phyloP scores from a whole-genome alignment of 2,113 vertebrate genomes.

The Triplophysa siluroides region DNA sequence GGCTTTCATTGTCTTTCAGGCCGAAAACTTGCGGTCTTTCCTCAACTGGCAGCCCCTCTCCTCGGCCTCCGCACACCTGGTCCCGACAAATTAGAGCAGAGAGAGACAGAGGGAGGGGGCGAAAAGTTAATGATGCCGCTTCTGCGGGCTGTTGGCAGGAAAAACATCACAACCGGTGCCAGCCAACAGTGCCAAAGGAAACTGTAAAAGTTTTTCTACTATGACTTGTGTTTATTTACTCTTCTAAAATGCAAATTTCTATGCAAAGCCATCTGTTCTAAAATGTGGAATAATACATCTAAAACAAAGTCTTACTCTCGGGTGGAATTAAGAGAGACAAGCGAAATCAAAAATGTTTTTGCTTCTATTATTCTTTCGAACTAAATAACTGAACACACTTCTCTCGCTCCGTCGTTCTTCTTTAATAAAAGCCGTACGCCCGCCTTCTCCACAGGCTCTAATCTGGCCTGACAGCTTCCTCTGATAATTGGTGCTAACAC shows the following conservation, averaged over 20 bases:
- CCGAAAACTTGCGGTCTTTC: conserved; percentile 37
- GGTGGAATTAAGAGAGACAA: background rate
- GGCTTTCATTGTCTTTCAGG: conserved; percentile 52
- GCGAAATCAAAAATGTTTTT: background rate
- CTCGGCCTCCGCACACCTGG: conserved; percentile 73
- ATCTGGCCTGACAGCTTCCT: conserved; percentile 79
- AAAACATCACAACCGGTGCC: conserved; percentile 62
- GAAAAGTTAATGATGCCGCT: conserved; percentile 78
- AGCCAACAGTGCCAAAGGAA: conserved; percentile 68
- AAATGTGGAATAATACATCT: background rate
- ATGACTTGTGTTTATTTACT: background rate
- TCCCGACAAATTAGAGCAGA: conserved; percentile 71
- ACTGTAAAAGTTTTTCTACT: background rate
- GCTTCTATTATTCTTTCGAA: background rate
- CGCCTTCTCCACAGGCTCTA: conserved; percentile 72
- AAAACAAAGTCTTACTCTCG: background rate
- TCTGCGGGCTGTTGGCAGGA: conserved; percentile 58
- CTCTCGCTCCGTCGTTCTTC: conserved; percentile 6
- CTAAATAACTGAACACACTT: background rate
- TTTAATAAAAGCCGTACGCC: conserved; percentile 55
- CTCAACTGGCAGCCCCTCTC: conserved; percentile 33
- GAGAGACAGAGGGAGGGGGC: conserved; percentile 64
- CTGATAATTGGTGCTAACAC: conserved; percentile 81
- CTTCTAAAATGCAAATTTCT: background rate
- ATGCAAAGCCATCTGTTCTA: background rate